phyloP scores from a whole-genome alignment of 1,140 invertebrate species.

The Lamellibrachia luymesi region DNA sequence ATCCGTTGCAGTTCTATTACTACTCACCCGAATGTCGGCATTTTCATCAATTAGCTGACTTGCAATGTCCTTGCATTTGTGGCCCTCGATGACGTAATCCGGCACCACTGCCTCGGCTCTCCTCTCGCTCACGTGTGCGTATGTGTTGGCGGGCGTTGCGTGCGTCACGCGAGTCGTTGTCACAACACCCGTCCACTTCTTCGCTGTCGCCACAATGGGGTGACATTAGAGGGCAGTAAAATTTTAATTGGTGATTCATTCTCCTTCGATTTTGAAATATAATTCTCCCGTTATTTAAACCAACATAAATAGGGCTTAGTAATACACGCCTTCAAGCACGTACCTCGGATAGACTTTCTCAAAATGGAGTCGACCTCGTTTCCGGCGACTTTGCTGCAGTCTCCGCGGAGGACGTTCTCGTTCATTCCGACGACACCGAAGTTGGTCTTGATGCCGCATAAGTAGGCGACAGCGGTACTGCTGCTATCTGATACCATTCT shows the following conservation, averaged over 20 bases:
- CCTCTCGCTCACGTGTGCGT: slow-evolving; percentile 70
- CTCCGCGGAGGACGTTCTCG: slow-evolving; percentile 63
- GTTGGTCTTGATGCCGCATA: slow-evolving; percentile 82
- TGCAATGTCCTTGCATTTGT: slow-evolving; percentile 54
- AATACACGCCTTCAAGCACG: neutral
- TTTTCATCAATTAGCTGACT: slow-evolving; percentile 41
- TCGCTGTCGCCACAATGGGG: slow-evolving; percentile 12
- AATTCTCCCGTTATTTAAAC: no score
- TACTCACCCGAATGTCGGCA: slow-evolving; percentile 28
- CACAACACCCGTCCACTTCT: slow-evolving; percentile 78
- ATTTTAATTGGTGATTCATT: no score
- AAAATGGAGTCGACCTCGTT: slow-evolving; percentile 19
- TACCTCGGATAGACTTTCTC: slow-evolving; percentile 12
- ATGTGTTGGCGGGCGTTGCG: slow-evolving; percentile 81
- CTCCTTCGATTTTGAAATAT: no score
- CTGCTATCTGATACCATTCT: slow-evolving; percentile 87
- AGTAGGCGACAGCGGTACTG: slow-evolving; percentile 81
- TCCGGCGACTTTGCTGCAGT: slow-evolving; percentile 28
- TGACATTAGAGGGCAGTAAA: neutral
- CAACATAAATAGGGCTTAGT: no score
- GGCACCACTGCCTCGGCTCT: slow-evolving; percentile 43
- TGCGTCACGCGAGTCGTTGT: slow-evolving; percentile 87
- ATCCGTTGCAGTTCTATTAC: no score
- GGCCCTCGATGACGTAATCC: slow-evolving; percentile 44
- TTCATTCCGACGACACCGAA: slow-evolving; percentile 76